Evolutionary conservation across 2,113 vertebrate species (phyloP), one percentile per base, ranked within the genome.

Genomic region (Crotophaga sulcirostris): DNA sequence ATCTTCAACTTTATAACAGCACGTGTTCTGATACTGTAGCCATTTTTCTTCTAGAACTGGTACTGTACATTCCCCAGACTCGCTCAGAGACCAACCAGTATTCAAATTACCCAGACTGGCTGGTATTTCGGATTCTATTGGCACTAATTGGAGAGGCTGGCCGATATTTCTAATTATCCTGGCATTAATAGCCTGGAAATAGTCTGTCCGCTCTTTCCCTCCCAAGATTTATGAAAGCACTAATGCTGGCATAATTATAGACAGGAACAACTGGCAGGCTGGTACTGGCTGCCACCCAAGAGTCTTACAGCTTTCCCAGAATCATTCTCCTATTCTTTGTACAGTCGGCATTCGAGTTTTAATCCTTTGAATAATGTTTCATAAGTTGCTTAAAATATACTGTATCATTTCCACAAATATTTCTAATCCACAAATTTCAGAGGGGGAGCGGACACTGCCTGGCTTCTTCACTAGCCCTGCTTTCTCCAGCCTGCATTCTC

Each of bases 101-200:
- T 91, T 97, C 94, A 88, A 92, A 83, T 91, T 79, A 96, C 92
- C 93, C 94, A 97, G 93, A 93, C 94, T 78, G 93, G 97, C 88
- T 90, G 89, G 91, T 92, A 94, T 96, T 97, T 97, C 44, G 62
- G 89, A 91, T 70, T 86, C 85, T 89, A 8, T 26, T 97, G 97
- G 97, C 96, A 96, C 89, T 93, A 79, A 95, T 24, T 95, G 91
- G 96, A 92, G 87, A 94, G 96, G 87, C 58, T 98, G 96, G 97
- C 94, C 90, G 94, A 93, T 97, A 98, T 97, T 98, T 98, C 94
- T 93, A 98, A 97, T 84, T 97, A 96, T 92, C 77, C 97, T 97
- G 94, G 96, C 93, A 97, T 98, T 97, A 97, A 97, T 58, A 95
- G 91, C 89, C 84, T 97, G 94, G 95, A 97, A 97, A 96, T 59